Evolutionary conservation across 2,797 vertebrate species (phyloP).

Genomic region (Pteropus rufus): DNA sequence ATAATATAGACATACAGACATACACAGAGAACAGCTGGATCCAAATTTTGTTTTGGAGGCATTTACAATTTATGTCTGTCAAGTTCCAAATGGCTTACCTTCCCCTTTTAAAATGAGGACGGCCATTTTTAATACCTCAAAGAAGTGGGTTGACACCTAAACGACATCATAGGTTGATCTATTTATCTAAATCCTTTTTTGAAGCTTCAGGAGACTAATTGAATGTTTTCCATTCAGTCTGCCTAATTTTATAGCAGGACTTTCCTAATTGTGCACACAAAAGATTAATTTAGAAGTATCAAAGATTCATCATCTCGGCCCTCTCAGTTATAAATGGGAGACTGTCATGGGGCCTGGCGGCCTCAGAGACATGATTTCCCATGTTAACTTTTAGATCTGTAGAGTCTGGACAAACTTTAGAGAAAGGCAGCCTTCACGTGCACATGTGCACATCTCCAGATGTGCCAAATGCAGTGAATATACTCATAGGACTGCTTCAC

Average conservation of each 20-base stretch:
- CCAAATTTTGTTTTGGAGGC: not conserved
- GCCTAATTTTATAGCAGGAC: not conserved
- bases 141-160: not conserved
- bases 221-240: not conserved
- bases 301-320: not conserved
- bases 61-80: not conserved
- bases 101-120: not conserved
- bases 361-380: not conserved
- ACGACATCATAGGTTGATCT: not conserved
- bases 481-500: not conserved
- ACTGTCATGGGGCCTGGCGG: not conserved
- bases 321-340: not conserved
- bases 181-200: not conserved
- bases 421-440: not conserved
- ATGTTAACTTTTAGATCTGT: not conserved
- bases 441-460: not conserved
- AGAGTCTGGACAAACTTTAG: not conserved
- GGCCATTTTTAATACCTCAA: not conserved
- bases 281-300: not conserved
- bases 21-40: not conserved
- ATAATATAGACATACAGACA: not conserved
- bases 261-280: not conserved
- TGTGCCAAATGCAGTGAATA: not conserved
- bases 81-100: not conserved
- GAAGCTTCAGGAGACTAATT: not conserved